Conservation (phyloP, 2,797 vertebrate genomes). For the Enteromius unitaeniatus region DNA sequence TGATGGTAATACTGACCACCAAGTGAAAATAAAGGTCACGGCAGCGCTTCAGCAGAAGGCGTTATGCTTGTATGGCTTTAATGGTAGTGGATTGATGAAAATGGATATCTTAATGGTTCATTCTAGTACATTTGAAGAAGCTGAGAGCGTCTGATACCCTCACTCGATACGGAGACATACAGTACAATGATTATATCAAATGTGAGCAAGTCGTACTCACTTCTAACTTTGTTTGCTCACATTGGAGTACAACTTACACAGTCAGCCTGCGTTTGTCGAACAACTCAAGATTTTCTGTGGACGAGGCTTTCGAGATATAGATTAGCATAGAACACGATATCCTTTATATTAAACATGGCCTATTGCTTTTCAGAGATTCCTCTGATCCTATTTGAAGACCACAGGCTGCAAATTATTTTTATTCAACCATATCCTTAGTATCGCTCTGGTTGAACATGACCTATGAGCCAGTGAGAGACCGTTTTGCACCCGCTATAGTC, state of each 20-base stretch:
- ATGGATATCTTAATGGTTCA: slow-evolving; percentile 30
- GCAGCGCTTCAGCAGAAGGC: neutral
- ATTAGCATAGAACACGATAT: neutral
- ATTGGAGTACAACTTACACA: slow-evolving; percentile 14
- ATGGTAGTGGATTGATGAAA: slow-evolving; percentile 29
- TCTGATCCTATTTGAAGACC: neutral
- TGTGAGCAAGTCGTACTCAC: neutral
- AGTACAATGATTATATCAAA: slow-evolving; percentile 1
- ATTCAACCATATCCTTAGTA: slow-evolving; percentile 2
- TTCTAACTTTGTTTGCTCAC: slow-evolving; percentile 30
- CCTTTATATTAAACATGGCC: neutral
- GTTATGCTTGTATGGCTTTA: slow-evolving; percentile 22
- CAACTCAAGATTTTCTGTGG: neutral
- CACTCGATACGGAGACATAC: slow-evolving; percentile 16
- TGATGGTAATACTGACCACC: slow-evolving; percentile 22
- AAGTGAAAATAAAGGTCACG: slow-evolving; percentile 10
- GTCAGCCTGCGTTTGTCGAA: neutral
- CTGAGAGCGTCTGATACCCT: slow-evolving; percentile 3
- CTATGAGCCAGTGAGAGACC: neutral
- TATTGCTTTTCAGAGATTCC: neutral
- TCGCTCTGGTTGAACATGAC: slow-evolving; percentile 26
- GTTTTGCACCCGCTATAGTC: slow-evolving; percentile 31
- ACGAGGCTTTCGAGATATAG: neutral
- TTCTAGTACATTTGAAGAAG: slow-evolving; percentile 24
- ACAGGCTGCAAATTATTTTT: slow-evolving; percentile 12